Conservation (phyloP, 2,888 invertebrate genomes). For the Ptychoptera albimana region DNA sequence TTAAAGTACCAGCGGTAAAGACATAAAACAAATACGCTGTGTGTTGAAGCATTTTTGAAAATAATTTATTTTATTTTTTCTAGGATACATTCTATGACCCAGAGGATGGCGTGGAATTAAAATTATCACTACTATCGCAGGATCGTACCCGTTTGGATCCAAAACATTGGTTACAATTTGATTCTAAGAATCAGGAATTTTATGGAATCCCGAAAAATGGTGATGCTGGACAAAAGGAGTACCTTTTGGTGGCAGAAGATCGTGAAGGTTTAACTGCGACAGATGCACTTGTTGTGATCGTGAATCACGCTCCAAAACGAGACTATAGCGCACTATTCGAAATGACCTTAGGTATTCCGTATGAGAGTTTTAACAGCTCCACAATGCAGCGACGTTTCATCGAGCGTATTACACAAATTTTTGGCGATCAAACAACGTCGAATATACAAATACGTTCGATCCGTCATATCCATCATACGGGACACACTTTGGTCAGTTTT, state of each 20-base stretch:
- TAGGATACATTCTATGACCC: constrained; percentile 82
- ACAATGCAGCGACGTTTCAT: constrained; percentile 68
- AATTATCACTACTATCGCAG: constrained; percentile 54
- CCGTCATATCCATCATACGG: constrained; percentile 26
- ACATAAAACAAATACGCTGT: background rate
- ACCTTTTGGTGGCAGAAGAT: constrained; percentile 62
- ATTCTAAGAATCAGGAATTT: constrained; percentile 74
- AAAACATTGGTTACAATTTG: constrained; percentile 78
- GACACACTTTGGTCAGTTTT: constrained; percentile 57
- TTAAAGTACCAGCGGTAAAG: constrained; percentile 60
- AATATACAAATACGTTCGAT: constrained; percentile 61
- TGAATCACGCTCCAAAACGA: constrained; percentile 43
- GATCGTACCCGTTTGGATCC: constrained; percentile 49
- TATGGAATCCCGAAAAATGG: constrained; percentile 63
- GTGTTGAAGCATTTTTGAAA: background rate
- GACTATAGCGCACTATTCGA: constrained; percentile 65
- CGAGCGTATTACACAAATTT: constrained; percentile 60
- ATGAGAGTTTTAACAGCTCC: constrained; percentile 50
- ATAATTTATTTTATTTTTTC: constrained; percentile 9
- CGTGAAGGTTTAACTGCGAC: constrained; percentile 56
- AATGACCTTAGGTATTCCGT: constrained; percentile 56
- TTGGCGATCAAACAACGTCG: constrained; percentile 55
- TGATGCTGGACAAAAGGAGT: constrained; percentile 60
- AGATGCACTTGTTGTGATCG: constrained; percentile 64
- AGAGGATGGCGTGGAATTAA: constrained; percentile 65